These are phyloP conservation scores for Crypturellus tataupa DNA, from an alignment of 2,797 vertebrate genomes.

Conservation along the genomic window DNA sequence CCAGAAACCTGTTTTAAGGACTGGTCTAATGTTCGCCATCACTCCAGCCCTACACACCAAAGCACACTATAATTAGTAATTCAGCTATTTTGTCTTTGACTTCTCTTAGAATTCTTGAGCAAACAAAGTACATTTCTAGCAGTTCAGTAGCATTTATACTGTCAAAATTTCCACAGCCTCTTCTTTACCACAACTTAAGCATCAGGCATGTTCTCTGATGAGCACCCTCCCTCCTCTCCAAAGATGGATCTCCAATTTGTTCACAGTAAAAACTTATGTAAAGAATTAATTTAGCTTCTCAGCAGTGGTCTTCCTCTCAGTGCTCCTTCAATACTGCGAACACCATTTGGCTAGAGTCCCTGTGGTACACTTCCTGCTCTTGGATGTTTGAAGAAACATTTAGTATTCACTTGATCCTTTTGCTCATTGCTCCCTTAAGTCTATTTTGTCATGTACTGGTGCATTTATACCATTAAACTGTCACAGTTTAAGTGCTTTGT, in stretches of 20 bases:
- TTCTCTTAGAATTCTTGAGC: background rate
- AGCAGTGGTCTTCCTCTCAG: background rate
- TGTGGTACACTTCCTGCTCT: background rate
- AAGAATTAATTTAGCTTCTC: background rate
- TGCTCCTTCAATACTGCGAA: background rate
- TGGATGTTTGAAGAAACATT: background rate
- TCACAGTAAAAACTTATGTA: background rate
- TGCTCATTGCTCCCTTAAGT: slow-evolving; percentile 25
- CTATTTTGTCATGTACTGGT: slow-evolving; percentile 26
- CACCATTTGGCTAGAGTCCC: background rate
- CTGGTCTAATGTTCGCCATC: accelerated
- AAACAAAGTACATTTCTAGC: background rate
- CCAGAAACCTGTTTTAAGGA: background rate
- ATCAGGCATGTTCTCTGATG: background rate
- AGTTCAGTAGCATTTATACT: background rate
- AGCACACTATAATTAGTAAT: background rate
- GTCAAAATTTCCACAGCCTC: background rate
- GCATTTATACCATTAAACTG: slow-evolving; percentile 40
- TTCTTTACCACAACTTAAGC: background rate
- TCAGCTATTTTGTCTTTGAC: background rate
- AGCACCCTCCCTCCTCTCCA: background rate
- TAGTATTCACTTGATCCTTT: slow-evolving; percentile 38
- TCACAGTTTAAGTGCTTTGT: background rate
- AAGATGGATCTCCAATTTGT: background rate
- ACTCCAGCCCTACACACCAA: background rate